Evolutionary conservation across 2,888 invertebrate species (phyloP).

Genomic region (Drosophila macrospina): DNA sequence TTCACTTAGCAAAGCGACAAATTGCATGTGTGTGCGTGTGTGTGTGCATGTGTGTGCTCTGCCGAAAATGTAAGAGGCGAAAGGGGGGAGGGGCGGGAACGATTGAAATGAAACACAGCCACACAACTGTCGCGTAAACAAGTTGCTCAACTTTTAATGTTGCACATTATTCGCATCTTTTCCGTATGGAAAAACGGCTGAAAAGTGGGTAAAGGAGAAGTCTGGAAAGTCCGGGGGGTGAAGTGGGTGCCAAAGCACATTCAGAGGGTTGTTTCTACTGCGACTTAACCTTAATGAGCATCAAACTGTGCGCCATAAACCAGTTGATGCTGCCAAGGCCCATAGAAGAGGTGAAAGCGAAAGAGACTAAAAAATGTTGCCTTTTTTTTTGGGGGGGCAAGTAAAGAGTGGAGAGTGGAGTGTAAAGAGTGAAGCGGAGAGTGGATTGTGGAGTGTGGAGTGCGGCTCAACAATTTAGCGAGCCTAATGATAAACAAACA

Average conservation of each 20-base stretch:
- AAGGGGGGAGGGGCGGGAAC: constrained; percentile 16
- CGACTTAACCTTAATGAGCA: constrained; percentile 73
- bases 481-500: constrained; percentile 66
- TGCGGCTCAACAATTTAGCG: constrained; percentile 28
- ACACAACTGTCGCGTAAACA: constrained; percentile 65
- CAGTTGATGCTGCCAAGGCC: constrained; percentile 47
- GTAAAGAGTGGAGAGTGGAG: constrained; percentile 5
- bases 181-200: not conserved
- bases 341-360: constrained; percentile 17
- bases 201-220: not conserved
- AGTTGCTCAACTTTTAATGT: constrained; percentile 70
- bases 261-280: constrained; percentile 44
- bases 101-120: constrained; percentile 44
- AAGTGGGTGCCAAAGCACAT: constrained; percentile 44
- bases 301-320: constrained; percentile 68
- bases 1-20: constrained; percentile 43
- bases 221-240: constrained; percentile 1
- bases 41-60: constrained; percentile 5
- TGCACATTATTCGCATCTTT: constrained; percentile 57
- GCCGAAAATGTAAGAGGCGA: not conserved
- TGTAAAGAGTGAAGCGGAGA: no score
- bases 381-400: constrained; percentile 16
- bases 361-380: constrained; percentile 36
- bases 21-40: constrained; percentile 11
- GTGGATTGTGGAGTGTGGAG: constrained; percentile 6